Percentiles rank a stretch among this genome's conserved stretches.
phyloP scores from a whole-genome alignment of 2,888 invertebrate species.

The Cerceris ruficornis region DNA sequence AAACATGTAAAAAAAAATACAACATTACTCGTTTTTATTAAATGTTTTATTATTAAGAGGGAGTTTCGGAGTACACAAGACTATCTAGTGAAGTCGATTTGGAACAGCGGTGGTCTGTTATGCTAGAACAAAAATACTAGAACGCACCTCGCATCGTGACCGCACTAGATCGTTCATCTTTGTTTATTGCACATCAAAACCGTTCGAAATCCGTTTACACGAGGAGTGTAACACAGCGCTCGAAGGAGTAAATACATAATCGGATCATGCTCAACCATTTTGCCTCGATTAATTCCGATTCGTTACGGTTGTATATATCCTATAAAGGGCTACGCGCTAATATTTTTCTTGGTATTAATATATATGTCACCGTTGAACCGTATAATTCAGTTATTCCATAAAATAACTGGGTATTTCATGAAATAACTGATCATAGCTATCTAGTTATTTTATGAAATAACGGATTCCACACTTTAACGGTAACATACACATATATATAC shows the following conservation, averaged over 20 bases:
- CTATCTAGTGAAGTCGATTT: conserved; percentile 70
- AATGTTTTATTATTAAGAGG: conserved; percentile 75
- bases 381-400: too few relatives aligned
- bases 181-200: conserved; percentile 63
- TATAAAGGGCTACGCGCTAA: conserved; percentile 58
- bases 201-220: conserved; percentile 52
- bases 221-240: conserved; percentile 48
- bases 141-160: conserved; percentile 58
- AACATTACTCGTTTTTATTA: conserved; percentile 65
- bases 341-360: conserved; percentile 58
- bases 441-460: too few relatives aligned
- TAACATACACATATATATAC: conserved; percentile 11
- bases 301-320: conserved; percentile 36
- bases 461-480: too few relatives aligned
- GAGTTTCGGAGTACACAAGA: conserved; percentile 74
- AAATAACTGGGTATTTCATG: too few relatives aligned
- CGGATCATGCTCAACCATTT: conserved; percentile 29
- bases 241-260: conserved; percentile 22
- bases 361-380: conserved; percentile 20
- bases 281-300: conserved; percentile 39
- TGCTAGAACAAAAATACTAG: conserved; percentile 73
- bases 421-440: too few relatives aligned
- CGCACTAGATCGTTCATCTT: conserved; percentile 46
- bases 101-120: conserved; percentile 70
- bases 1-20: background rate